Evolutionary conservation across 2,797 vertebrate species (phyloP).

Genomic region (Buceros bicornis): DNA sequence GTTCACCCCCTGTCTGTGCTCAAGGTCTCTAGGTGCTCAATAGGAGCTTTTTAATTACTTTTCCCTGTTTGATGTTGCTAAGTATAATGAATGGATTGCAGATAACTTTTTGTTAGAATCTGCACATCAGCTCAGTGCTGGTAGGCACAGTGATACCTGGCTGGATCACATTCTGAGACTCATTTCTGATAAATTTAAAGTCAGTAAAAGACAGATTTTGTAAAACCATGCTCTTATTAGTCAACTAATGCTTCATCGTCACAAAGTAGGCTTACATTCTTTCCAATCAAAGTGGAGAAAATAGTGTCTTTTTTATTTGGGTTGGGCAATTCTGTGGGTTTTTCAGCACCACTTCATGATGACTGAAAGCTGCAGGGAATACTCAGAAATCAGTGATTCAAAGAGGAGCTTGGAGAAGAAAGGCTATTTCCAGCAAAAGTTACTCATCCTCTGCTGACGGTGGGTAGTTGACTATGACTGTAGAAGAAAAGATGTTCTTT

Average conservation of each 20-base stretch:
- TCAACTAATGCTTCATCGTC: not conserved
- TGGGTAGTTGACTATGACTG: conserved; percentile 11
- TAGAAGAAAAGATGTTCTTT: not conserved
- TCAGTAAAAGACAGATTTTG: conserved; percentile 33
- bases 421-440: conserved; percentile 24
- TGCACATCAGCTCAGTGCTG: conserved; percentile 17
- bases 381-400: conserved; percentile 49
- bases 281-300: conserved; percentile 29
- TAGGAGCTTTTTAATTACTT: conserved; percentile 79
- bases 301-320: conserved; percentile 3
- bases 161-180: conserved; percentile 35
- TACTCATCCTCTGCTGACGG: not conserved
- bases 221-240: conserved; percentile 11
- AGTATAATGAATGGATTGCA: conserved; percentile 67
- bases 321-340: conserved; percentile 25
- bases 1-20: conserved; percentile 39
- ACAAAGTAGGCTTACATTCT: conserved; percentile 1
- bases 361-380: conserved; percentile 54
- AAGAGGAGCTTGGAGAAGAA: conserved; percentile 17
- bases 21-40: conserved; percentile 71
- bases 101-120: conserved; percentile 52
- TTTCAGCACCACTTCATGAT: conserved; percentile 28
- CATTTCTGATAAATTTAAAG: conserved; percentile 23
- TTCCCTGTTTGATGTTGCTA: conserved; percentile 75
- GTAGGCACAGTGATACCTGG: conserved; percentile 27